Evolutionary conservation across 2,113 vertebrate species (phyloP).

Genomic region (Varanus salvator): DNA sequence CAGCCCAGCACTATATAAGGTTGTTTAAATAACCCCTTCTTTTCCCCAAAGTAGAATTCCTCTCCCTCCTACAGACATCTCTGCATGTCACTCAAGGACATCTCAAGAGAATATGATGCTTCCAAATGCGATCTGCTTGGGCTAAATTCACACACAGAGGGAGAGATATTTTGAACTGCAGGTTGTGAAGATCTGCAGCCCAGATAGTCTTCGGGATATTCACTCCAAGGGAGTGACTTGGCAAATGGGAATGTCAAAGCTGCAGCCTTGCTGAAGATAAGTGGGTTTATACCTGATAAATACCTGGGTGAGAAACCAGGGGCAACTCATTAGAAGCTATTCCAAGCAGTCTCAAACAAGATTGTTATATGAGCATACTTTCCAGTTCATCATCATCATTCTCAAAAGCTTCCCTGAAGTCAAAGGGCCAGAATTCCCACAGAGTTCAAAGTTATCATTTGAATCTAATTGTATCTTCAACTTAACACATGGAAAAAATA

Average conservation of each 20-base stretch:
- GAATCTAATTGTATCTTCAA: not conserved
- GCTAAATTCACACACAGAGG: slow-evolving; percentile 7
- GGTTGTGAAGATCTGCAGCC: not conserved
- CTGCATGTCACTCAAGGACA: slow-evolving; percentile 35
- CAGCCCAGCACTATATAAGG: slow-evolving; percentile 43
- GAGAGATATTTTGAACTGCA: not conserved
- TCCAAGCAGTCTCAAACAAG: not conserved
- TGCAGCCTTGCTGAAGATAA: not conserved
- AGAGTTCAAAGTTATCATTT: not conserved
- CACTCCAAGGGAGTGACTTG: not conserved
- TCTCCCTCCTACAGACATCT: not conserved
- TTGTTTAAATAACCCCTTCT: slow-evolving; percentile 43
- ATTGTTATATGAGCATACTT: not conserved
- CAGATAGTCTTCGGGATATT: not conserved
- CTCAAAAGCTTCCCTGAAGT: not conserved
- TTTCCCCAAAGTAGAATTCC: slow-evolving; percentile 47
- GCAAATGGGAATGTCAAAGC: not conserved
- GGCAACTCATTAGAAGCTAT: not conserved
- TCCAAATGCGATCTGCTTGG: not conserved
- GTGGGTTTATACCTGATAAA: not conserved
- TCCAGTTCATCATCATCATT: too few relatives aligned
- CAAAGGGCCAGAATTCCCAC: not conserved
- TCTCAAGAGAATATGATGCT: slow-evolving; percentile 32
- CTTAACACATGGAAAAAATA: too few relatives aligned
- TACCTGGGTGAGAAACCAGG: not conserved